phyloP scores from a whole-genome alignment of 2,888 invertebrate genomes.

The Drosophila multiciliata region DNA sequence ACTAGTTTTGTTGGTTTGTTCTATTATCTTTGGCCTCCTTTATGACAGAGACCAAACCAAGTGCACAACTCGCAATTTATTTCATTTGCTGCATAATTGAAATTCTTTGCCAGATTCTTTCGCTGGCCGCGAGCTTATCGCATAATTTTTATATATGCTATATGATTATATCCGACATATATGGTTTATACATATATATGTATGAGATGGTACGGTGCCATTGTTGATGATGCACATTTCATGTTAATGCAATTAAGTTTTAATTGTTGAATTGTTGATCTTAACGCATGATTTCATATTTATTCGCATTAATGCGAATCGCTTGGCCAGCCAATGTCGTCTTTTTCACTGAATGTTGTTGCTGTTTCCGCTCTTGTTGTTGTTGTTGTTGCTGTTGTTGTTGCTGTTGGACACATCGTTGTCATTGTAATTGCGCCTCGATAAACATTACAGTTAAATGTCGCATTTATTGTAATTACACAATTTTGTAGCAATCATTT shows the following conservation, averaged over 20 bases:
- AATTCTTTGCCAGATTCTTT: constrained; percentile 34
- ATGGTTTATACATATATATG: neutral
- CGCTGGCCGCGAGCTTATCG: constrained; percentile 54
- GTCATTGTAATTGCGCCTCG: constrained; percentile 77
- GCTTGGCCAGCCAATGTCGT: constrained; percentile 37
- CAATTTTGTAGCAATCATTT: constrained; percentile 63
- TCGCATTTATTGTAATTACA: constrained; percentile 80
- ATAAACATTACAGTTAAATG: constrained; percentile 79
- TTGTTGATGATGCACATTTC: constrained; percentile 80
- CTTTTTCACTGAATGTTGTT: constrained; percentile 4
- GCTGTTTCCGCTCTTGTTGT: neutral
- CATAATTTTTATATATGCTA: constrained; percentile 24
- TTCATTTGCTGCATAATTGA: constrained; percentile 59
- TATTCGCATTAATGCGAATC: constrained; percentile 79
- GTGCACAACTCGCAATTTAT: constrained; percentile 54
- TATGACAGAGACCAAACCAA: constrained; percentile 32
- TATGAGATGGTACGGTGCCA: constrained; percentile 14
- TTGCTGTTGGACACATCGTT: constrained; percentile 52
- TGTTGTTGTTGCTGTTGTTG: constrained; percentile 10
- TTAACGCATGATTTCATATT: constrained; percentile 82
- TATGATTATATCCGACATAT: constrained; percentile 37
- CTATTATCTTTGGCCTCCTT: constrained; percentile 12
- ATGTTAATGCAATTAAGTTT: constrained; percentile 81
- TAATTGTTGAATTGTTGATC: constrained; percentile 82
- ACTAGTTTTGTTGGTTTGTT: neutral